Evolutionary conservation across 2,113 vertebrate species (phyloP).

Genomic region (Dryoscopus gambensis): DNA sequence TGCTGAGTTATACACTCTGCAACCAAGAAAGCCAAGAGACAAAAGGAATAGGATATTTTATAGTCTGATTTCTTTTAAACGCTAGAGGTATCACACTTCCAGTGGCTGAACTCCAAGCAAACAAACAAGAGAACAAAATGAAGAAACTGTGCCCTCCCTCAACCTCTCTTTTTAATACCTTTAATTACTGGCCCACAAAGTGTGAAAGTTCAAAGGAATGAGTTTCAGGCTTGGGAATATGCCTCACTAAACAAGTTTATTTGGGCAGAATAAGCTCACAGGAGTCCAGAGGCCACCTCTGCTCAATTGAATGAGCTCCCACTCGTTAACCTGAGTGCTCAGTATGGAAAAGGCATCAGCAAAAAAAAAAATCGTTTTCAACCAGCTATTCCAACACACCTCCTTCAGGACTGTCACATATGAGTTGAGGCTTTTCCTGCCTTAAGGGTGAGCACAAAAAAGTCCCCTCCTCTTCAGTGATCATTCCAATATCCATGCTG

Average conservation of each 20-base stretch:
- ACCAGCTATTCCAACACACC: not conserved
- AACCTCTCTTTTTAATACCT: not conserved
- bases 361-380: not conserved
- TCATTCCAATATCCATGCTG: not conserved
- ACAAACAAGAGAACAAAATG: not conserved
- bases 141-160: not conserved
- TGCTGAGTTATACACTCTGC: not conserved
- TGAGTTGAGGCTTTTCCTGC: not conserved
- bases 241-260: not conserved
- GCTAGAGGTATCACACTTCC: not conserved
- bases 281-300: not conserved
- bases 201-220: not conserved
- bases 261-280: not conserved
- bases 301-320: not conserved
- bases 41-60: not conserved
- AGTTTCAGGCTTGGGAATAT: not conserved
- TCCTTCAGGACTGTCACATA: not conserved
- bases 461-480: not conserved
- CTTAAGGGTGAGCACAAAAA: not conserved
- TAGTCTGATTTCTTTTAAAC: not conserved
- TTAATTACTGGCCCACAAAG: not conserved
- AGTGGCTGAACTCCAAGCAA: not conserved
- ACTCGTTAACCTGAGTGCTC: not conserved
- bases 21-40: not conserved
- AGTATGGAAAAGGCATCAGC: not conserved